Percentiles rank a stretch among this genome's conserved stretches.
phyloP scores from a whole-genome alignment of 2,113 vertebrate species.

The Pachyramphus minor region DNA sequence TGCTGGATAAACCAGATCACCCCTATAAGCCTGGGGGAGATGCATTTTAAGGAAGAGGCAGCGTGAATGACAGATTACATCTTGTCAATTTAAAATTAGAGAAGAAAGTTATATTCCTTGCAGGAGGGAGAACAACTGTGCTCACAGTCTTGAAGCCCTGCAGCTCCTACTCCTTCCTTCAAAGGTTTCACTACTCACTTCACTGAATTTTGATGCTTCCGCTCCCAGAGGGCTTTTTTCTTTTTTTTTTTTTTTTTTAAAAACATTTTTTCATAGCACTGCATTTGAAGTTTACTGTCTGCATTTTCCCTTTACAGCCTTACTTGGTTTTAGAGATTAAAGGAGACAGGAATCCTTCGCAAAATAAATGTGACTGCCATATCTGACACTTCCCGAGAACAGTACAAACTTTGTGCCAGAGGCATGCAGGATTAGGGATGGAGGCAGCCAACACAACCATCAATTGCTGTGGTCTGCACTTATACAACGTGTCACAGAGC shows the following conservation, averaged over 20 bases:
- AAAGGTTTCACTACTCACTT: neutral
- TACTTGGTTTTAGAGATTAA: conserved; percentile 33
- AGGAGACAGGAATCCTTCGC: conserved; percentile 6
- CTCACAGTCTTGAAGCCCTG: neutral
- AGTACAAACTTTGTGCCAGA: conserved; percentile 40
- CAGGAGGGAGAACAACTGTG: neutral
- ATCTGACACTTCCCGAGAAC: conserved; percentile 37
- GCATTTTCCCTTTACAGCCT: conserved; percentile 30
- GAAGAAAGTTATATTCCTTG: neutral
- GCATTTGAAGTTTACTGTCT: conserved; percentile 47
- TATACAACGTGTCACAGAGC: conserved; percentile 17
- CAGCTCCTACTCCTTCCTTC: neutral
- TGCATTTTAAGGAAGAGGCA: neutral
- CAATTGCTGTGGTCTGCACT: conserved; percentile 12
- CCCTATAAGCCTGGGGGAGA: neutral
- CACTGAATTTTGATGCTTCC: neutral
- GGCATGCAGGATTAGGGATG: conserved; percentile 20
- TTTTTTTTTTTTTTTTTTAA: neutral
- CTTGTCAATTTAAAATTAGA: neutral
- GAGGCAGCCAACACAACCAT: conserved; percentile 31
- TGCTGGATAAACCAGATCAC: neutral
- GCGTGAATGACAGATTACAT: neutral
- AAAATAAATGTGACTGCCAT: conserved; percentile 21
- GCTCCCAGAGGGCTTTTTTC: neutral
- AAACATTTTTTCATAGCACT: neutral